A percentile compares a stretch with the other conserved stretches of the same genome.
Evolutionary conservation across 2,797 vertebrate species (phyloP).

Genomic region (Sebastiscus albofasciatus): DNA sequence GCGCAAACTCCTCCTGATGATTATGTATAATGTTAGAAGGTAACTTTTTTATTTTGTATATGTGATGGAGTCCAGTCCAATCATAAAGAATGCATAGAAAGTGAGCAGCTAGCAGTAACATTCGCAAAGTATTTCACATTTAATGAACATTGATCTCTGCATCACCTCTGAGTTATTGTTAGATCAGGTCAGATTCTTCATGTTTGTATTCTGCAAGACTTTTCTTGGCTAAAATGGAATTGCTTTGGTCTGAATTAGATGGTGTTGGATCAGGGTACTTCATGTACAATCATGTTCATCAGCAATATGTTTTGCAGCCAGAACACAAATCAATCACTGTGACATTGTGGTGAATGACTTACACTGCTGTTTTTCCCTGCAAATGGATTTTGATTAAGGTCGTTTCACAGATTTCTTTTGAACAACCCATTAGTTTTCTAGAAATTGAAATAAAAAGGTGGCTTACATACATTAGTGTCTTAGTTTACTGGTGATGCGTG

Average conservation of each 20-base stretch:
- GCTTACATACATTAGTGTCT: conserved; percentile 10
- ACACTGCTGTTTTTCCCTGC: not conserved
- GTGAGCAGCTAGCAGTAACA: not conserved
- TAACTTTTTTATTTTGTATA: not conserved
- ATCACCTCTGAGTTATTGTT: not conserved
- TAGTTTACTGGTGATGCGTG: not conserved
- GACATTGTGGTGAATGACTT: conserved; percentile 11
- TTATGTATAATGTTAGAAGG: not conserved
- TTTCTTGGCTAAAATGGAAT: not conserved
- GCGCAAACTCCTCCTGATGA: not conserved
- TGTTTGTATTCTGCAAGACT: not conserved
- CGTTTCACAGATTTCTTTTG: conserved; percentile 32
- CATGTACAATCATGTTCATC: conserved; percentile 10
- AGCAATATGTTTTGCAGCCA: not conserved
- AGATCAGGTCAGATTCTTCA: not conserved
- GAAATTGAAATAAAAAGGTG: conserved; percentile 13
- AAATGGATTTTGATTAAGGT: conserved; percentile 48
- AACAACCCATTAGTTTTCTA: conserved; percentile 39
- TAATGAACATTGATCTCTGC: not conserved
- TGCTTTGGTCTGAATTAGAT: conserved; percentile 1
- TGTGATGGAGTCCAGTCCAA: not conserved
- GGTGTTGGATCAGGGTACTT: not conserved
- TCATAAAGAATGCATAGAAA: not conserved
- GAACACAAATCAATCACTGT: conserved; percentile 38
- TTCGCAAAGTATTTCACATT: not conserved